These are phyloP conservation scores for Montipora capricornis DNA, from an alignment of 64 coral and sea anemone species.

Conservation along the genomic window DNA sequence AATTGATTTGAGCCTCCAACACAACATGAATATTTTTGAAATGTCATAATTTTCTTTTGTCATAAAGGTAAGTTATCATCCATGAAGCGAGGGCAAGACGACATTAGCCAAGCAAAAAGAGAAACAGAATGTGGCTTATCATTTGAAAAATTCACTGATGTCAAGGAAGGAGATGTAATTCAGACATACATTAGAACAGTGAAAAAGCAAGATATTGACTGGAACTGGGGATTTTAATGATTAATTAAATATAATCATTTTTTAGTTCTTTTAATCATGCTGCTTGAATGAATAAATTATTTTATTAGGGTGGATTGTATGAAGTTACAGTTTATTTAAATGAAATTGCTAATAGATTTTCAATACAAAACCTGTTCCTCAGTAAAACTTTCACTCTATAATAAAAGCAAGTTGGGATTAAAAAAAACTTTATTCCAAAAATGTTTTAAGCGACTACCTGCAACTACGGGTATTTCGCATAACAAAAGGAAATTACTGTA, in stretches of 20 bases:
- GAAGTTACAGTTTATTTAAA: too few relatives aligned
- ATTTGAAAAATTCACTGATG: constrained; percentile 88
- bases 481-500: too few relatives aligned
- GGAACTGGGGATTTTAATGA: constrained; percentile 90
- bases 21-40: not conserved
- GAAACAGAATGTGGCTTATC: constrained; percentile 96
- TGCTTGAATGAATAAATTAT: too few relatives aligned
- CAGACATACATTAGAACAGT: constrained; percentile 69
- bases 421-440: too few relatives aligned
- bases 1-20: not conserved
- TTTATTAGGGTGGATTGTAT: too few relatives aligned
- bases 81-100: constrained; percentile 82
- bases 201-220: constrained; percentile 83
- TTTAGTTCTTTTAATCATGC: too few relatives aligned
- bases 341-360: too few relatives aligned
- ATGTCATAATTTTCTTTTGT: not conserved
- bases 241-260: not conserved
- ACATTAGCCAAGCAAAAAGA: constrained; percentile 84
- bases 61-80: constrained; percentile 73
- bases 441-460: too few relatives aligned
- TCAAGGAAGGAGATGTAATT: constrained; percentile 89
- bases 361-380: too few relatives aligned
- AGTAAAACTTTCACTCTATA: too few relatives aligned
- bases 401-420: too few relatives aligned
- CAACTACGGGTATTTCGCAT: too few relatives aligned